These are phyloP conservation scores for Megalonaias nervosa DNA, from an alignment of 1,140 invertebrate species.

Conservation along the genomic window DNA sequence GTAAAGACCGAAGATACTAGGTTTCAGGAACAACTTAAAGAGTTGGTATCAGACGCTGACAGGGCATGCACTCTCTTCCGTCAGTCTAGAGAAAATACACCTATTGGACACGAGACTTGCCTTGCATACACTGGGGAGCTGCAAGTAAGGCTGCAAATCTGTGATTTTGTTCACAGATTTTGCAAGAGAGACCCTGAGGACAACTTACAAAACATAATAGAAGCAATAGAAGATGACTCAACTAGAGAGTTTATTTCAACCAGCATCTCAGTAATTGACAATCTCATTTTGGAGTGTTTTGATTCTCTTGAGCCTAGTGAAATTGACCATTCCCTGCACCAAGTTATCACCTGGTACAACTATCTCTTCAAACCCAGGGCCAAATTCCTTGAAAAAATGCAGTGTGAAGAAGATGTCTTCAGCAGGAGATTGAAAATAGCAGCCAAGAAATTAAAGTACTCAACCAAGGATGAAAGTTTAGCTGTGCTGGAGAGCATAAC, in stretches of 20 bases:
- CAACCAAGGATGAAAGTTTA: slow-evolving; percentile 6
- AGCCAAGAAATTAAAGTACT: slow-evolving; percentile 33
- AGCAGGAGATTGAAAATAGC: slow-evolving; percentile 33
- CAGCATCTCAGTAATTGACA: slow-evolving; percentile 32
- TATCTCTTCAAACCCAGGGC: slow-evolving; percentile 25
- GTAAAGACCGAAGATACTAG: neutral
- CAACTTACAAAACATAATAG: slow-evolving; percentile 5
- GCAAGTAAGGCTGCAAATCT: slow-evolving; percentile 34
- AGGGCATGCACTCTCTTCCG: slow-evolving; percentile 35
- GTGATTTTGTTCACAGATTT: slow-evolving; percentile 36
- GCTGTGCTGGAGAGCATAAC: slow-evolving; percentile 29
- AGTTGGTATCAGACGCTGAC: slow-evolving; percentile 21
- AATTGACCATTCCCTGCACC: slow-evolving; percentile 13
- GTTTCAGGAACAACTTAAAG: slow-evolving; percentile 21
- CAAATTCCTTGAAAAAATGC: slow-evolving; percentile 5
- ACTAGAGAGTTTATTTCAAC: slow-evolving; percentile 23
- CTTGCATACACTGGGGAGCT: slow-evolving; percentile 41
- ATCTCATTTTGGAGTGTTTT: slow-evolving; percentile 37
- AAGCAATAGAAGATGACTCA: slow-evolving; percentile 4
- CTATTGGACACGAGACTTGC: slow-evolving; percentile 35
- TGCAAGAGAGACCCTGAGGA: neutral
- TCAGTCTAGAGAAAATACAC: slow-evolving; percentile 30
- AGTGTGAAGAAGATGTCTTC: slow-evolving; percentile 12
- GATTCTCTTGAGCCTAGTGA: slow-evolving; percentile 23
- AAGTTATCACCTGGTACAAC: slow-evolving; percentile 34